A percentile compares a stretch with the other conserved stretches of the same genome.
phyloP scores from a whole-genome alignment of 2,797 vertebrate species.

The Onychomys arenicola region DNA sequence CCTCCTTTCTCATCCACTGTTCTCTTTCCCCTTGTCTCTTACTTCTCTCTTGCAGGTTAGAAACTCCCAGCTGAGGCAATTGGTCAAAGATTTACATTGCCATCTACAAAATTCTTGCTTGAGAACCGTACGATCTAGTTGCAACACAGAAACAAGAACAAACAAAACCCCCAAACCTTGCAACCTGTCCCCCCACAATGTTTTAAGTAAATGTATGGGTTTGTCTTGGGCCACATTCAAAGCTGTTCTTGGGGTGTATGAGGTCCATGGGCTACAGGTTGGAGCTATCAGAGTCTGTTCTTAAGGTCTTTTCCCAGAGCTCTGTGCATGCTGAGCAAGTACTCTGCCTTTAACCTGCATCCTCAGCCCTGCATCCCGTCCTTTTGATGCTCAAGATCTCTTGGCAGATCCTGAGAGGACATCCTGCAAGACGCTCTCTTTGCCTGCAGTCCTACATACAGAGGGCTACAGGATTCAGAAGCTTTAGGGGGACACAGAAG shows the following conservation, averaged over 20 bases:
- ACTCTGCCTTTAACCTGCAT: neutral
- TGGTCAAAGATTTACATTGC: slow-evolving; percentile 33
- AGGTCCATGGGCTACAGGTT: neutral
- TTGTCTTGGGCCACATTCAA: neutral
- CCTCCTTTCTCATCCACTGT: neutral
- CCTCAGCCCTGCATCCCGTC: neutral
- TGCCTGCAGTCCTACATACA: neutral
- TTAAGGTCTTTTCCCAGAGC: neutral
- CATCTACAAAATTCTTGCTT: neutral
- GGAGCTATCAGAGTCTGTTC: neutral
- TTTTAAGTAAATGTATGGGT: neutral
- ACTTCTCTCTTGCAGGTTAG: slow-evolving; percentile 53
- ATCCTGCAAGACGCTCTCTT: neutral
- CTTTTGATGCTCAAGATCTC: neutral
- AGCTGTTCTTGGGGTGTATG: neutral
- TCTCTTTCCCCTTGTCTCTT: neutral
- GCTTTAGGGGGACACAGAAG: neutral
- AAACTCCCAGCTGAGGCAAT: slow-evolving; percentile 28
- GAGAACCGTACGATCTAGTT: neutral
- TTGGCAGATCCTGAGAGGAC: neutral
- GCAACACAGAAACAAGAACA: neutral
- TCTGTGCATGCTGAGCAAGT: neutral
- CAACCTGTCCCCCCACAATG: neutral
- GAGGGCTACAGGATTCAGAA: neutral
- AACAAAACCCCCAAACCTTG: neutral